Evolutionary conservation across 2,113 vertebrate genomes (phyloP), one percentile per base, ranked within the genome.

Genomic region (Rhipidura dahli): DNA sequence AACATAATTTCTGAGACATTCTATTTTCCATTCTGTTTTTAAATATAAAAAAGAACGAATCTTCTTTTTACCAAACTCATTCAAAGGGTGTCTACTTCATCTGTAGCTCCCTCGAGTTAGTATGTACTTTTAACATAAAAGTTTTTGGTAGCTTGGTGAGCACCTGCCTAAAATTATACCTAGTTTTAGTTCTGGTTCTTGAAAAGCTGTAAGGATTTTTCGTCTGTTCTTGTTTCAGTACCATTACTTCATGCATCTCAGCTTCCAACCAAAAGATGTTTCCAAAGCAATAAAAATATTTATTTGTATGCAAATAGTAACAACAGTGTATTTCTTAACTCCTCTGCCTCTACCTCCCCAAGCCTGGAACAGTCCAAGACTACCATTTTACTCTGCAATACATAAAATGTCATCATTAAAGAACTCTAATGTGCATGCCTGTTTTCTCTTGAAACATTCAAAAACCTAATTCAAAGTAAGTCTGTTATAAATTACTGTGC

Each of bases 401-500:
- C 13, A 42, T 23, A 83, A 83, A 93, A 71, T 15, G 35, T 16
- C 76, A 78, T 75, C 83, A 78, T 51, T 63, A 75, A 73, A 90
- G 61, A 88, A 94, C 72, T 69, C 49, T 61, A 56, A 68, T 22
- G 26, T 59, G 44, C 45, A 14, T 39, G 81, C 23, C 47, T 88
- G 27, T 19, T 66, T 84, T 73, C 71, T 69, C 71, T 44, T 78
- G 53, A 89, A 94, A 88, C 50, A 68, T 42, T 73, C 18, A 81
- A 87, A 93, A 71, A 70, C 7, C 31, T 61, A 70, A 68, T 64
- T 78, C 31, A 78, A 94, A 94, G 28, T 26, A 82, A 96, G n/a
- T 51, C 88, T 93, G 92, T 73, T 93, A 75, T 5, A 90, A 93
- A 95, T 90, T 92, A 94, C 40, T 75, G 28, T 19, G 37, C 76